Evolutionary conservation across 2,888 invertebrate genomes (phyloP).

Genomic region (Platerodrilus igneus): DNA sequence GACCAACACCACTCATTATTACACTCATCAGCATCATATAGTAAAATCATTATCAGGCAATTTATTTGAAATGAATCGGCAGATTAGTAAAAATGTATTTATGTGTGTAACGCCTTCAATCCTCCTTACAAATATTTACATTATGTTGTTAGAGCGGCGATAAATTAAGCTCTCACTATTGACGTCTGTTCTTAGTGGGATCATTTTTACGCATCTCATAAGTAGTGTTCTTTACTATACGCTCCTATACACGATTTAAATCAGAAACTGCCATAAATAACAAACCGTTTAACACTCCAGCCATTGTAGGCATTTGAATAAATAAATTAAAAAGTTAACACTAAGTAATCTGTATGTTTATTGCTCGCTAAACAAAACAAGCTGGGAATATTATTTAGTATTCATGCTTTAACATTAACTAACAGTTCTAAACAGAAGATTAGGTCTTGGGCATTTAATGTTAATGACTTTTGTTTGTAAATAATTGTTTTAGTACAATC

Average conservation of each 20-base stretch:
- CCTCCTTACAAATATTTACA: too few species aligned
- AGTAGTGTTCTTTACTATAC: slow-evolving; percentile 24
- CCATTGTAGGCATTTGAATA: slow-evolving; percentile 33
- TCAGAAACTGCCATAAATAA: slow-evolving; percentile 33
- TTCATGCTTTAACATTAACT: slow-evolving; percentile 34
- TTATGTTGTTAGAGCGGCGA: too few species aligned
- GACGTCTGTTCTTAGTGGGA: not conserved
- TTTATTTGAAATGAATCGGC: slow-evolving; percentile 19
- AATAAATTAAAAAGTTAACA: slow-evolving; percentile 31
- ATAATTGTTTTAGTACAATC: too few species aligned
- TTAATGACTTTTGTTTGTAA: too few species aligned
- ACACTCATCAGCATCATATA: slow-evolving; percentile 17
- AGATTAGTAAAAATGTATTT: too few species aligned
- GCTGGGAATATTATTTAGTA: slow-evolving; percentile 21
- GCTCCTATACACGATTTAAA: slow-evolving; percentile 25
- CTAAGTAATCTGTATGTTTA: slow-evolving; percentile 30
- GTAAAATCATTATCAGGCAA: slow-evolving; percentile 18
- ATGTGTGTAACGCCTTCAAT: too few species aligned
- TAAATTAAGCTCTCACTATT: not conserved
- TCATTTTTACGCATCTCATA: slow-evolving; percentile 2
- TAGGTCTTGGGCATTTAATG: too few species aligned
- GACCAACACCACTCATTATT: slow-evolving; percentile 18
- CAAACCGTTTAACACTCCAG: slow-evolving; percentile 32
- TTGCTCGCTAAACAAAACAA: slow-evolving; percentile 11
- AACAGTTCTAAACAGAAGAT: slow-evolving; percentile 21